Percentiles rank a stretch among this genome's conserved stretches.
Evolutionary conservation across 2,888 invertebrate genomes (phyloP).

Genomic region (Mythimna pallens): DNA sequence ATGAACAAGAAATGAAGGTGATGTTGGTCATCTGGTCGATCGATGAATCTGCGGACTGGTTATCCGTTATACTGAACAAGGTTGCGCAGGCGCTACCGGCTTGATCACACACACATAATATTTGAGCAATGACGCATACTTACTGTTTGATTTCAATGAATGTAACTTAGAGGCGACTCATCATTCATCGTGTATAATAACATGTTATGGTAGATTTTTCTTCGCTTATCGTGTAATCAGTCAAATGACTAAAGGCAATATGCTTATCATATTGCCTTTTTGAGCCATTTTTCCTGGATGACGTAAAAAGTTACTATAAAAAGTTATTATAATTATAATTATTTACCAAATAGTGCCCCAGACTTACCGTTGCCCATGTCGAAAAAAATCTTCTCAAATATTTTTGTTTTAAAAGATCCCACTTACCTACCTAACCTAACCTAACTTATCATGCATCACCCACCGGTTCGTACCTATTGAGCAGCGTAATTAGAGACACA

Average conservation of each 20-base stretch:
- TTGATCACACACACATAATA: conserved; percentile 4
- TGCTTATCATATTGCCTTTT: neutral
- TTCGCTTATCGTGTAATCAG: neutral
- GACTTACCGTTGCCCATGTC: too few species aligned
- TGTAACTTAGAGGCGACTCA: conserved; percentile 20
- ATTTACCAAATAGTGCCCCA: too few species aligned
- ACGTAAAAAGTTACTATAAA: neutral
- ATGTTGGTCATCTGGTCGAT: conserved; percentile 11
- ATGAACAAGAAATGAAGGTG: neutral
- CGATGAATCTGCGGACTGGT: conserved; percentile 27
- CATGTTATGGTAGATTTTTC: neutral
- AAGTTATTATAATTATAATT: too few species aligned
- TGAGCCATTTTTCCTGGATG: neutral
- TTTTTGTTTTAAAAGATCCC: too few species aligned
- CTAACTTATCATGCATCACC: too few species aligned
- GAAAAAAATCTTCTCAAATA: too few species aligned
- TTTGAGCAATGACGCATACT: conserved; percentile 22
- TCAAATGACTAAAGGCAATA: conserved; percentile 11
- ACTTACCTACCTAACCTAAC: too few species aligned
- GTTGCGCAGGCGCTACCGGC: conserved; percentile 15
- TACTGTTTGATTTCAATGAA: conserved; percentile 13
- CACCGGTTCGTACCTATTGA: too few species aligned
- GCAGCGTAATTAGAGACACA: too few species aligned
- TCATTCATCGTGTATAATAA: neutral
- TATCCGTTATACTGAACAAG: conserved; percentile 22